phyloP scores from a whole-genome alignment of 2,797 vertebrate genomes.

The Petrocephalus schoutedeni region DNA sequence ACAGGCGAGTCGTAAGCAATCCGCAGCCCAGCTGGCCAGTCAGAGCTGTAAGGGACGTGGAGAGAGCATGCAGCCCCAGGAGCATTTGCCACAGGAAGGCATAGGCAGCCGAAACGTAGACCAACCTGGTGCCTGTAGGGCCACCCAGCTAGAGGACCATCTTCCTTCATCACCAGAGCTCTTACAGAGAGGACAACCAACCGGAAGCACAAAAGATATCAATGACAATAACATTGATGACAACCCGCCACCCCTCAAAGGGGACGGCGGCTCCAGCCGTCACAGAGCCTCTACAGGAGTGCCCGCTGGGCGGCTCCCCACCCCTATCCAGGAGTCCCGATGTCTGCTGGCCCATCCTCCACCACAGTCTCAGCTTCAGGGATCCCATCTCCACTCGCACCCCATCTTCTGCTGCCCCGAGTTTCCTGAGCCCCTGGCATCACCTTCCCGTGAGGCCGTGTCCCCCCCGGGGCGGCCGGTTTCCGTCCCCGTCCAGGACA shows the following conservation, averaged over 20 bases:
- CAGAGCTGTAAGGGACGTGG: background rate
- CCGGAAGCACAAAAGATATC: conserved; percentile 52
- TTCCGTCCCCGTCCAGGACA: conserved; percentile 40
- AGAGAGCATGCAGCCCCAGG: conserved; percentile 14
- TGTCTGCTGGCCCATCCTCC: conserved; percentile 31
- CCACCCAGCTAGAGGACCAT: conserved; percentile 23
- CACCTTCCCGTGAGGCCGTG: conserved; percentile 50
- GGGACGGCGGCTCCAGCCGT: conserved; percentile 30
- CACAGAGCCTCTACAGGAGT: conserved; percentile 37
- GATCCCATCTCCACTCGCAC: conserved; percentile 31
- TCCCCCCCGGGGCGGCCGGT: conserved; percentile 30
- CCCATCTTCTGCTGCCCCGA: conserved; percentile 34
- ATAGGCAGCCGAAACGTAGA: background rate
- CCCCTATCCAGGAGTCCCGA: conserved; percentile 68
- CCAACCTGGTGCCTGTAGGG: conserved; percentile 24
- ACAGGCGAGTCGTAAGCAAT: background rate
- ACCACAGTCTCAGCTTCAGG: conserved; percentile 11
- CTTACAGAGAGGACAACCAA: conserved; percentile 31
- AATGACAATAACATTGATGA: conserved; percentile 57
- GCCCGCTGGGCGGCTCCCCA: conserved; percentile 54
- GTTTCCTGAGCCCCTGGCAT: conserved; percentile 30
- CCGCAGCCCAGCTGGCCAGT: background rate
- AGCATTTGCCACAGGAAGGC: background rate
- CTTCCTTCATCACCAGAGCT: conserved; percentile 33
- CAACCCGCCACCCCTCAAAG: conserved; percentile 25